Evolutionary conservation across 2,797 vertebrate genomes (phyloP), one percentile per base, ranked within the genome.

Genomic region (Neopelma chrysocephalum): DNA sequence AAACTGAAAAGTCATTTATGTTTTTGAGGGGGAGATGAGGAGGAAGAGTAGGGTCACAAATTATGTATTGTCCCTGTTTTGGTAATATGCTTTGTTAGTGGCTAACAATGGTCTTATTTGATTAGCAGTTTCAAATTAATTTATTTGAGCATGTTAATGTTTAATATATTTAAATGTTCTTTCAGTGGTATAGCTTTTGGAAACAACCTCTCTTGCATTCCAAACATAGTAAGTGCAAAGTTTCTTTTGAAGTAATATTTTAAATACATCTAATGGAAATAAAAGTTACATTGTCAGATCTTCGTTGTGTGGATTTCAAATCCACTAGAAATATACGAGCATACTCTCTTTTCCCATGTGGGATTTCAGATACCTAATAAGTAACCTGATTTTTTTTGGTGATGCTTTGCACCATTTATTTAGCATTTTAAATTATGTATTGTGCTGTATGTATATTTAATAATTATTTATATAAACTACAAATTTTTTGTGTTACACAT

Each of bases 171-270:
- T 91, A 32, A 89, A 87, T 84, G 17, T 92, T 65, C 80, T 92
- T 93, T 90, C 73, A 84, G 70, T 75, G 70, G 29, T 82, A 81
- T 61, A 87, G 32, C 78, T 90, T 93, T 93, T 90, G 53, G 48
- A 91, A 96, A 85, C 72, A 91, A 65, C 36, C 32, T 81, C 60
- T 83, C 66, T 92, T 87, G 70, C 70, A 68, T 83, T 89, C 57
- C 84, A 84, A 82, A 82, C 57, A 65, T 64, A 93, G 38, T 81
- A 78, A 83, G 32, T 81, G 57, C 48, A 60, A 92, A 82, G n/a
- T 92, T 92, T 83, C 17, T 77, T 96, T 83, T 83, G 80, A 94
- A 94, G 69, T 66, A 79, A 61, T 72, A 61, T 85, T 83, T 89
- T 56, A 83, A 92, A 81, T 77, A 80, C 25, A 16, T 80, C 21